Conservation (phyloP, 1,140 invertebrate species). For the Cotesia glomerata region DNA sequence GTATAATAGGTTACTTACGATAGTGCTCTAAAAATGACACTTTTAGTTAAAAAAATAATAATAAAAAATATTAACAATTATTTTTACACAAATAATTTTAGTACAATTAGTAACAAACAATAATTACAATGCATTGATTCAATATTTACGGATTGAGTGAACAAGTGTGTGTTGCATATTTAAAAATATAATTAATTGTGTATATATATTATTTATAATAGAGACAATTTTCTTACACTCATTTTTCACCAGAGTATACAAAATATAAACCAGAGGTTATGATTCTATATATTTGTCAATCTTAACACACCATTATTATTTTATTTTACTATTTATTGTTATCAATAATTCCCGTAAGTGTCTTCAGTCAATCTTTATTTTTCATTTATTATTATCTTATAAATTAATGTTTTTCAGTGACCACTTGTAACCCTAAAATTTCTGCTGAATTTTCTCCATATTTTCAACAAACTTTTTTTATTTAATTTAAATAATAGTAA, state of each 20-base stretch:
- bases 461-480: too few relatives aligned
- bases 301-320: too few relatives aligned
- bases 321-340: not conserved
- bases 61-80: slow-evolving; percentile 40
- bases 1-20: slow-evolving; percentile 57
- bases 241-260: too few relatives aligned
- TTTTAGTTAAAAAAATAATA: slow-evolving; percentile 40
- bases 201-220: not conserved
- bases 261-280: slow-evolving; percentile 45
- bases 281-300: slow-evolving; percentile 22
- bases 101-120: not conserved
- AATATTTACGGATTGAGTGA: slow-evolving; percentile 26
- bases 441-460: not conserved
- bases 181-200: slow-evolving; percentile 34
- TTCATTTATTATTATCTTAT: too few relatives aligned
- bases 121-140: slow-evolving; percentile 3
- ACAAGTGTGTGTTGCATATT: slow-evolving; percentile 36
- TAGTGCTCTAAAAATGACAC: slow-evolving; percentile 54
- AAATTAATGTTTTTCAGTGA: too few relatives aligned
- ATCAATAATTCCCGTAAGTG: too few relatives aligned
- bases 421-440: too few relatives aligned
- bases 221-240: too few relatives aligned
- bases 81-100: slow-evolving; percentile 39
- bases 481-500: not conserved
- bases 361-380: too few relatives aligned